These are phyloP conservation scores for Pseudococcus viburni DNA, from an alignment of 2,888 invertebrate species.

Conservation along the genomic window DNA sequence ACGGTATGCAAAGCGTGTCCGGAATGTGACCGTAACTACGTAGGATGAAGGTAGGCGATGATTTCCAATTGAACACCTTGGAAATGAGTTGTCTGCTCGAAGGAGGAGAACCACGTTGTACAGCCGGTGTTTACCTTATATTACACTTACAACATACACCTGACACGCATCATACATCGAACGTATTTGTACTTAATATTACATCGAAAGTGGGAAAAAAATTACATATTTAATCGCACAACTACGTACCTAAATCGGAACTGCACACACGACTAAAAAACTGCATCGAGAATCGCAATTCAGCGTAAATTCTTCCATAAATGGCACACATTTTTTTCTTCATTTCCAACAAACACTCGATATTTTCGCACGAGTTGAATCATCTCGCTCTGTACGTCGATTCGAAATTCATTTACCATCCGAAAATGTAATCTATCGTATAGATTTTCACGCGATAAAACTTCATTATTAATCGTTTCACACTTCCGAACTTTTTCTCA, in stretches of 20 bases:
- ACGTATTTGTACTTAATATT: background rate
- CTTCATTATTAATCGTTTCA: constrained; percentile 12
- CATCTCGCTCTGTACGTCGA: background rate
- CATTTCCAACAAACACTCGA: background rate
- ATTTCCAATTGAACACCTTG: constrained; percentile 55
- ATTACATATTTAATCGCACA: background rate
- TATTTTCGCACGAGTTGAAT: too few species aligned
- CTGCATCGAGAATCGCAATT: background rate
- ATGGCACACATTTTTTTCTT: background rate
- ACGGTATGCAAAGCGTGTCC: constrained; percentile 48
- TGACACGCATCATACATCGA: background rate
- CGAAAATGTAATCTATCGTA: background rate
- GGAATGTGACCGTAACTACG: constrained; percentile 45
- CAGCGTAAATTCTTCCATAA: background rate
- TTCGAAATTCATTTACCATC: background rate
- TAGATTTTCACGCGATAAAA: background rate
- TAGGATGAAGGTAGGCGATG: constrained; percentile 55
- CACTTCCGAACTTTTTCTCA: constrained; percentile 15
- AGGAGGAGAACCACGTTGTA: constrained; percentile 48
- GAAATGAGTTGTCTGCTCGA: constrained; percentile 41
- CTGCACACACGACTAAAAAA: background rate
- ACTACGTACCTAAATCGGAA: background rate
- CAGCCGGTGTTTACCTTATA: constrained; percentile 29
- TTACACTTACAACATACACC: background rate
- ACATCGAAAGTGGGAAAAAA: background rate